phyloP scores from a whole-genome alignment of 2,797 vertebrate species.

The Nothura maculosa region DNA sequence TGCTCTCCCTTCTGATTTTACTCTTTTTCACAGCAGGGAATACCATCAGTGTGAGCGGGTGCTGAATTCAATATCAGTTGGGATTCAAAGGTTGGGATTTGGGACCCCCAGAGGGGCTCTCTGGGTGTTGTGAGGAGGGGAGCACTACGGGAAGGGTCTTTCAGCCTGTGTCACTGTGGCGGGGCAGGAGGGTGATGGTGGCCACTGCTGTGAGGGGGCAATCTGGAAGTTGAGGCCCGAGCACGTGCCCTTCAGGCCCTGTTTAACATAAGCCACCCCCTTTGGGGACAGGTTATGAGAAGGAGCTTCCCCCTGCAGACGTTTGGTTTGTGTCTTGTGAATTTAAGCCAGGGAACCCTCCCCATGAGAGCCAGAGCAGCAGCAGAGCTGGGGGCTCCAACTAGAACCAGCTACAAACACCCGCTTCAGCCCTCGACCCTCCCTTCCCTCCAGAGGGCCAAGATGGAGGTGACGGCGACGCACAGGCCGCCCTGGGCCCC shows the following conservation, averaged over 20 bases:
- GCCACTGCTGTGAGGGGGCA: fast-evolving
- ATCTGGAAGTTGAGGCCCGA: background rate
- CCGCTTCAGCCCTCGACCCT: background rate
- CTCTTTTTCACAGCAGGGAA: background rate
- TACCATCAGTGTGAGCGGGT: background rate
- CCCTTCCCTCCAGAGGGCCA: background rate
- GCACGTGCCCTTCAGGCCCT: background rate
- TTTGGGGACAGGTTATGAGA: background rate
- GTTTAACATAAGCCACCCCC: fast-evolving
- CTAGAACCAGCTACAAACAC: fast-evolving
- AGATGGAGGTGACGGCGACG: too few species aligned
- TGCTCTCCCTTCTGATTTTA: background rate
- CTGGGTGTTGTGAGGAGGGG: fast-evolving
- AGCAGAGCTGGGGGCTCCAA: background rate
- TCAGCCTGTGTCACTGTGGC: background rate
- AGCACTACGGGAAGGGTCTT: background rate
- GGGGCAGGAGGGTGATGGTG: background rate
- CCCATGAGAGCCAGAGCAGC: too few species aligned
- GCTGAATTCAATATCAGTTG: too few species aligned
- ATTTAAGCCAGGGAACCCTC: too few species aligned
- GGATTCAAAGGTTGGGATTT: too few species aligned
- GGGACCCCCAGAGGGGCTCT: too few species aligned
- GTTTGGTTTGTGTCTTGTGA: background rate
- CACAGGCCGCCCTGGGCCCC: too few species aligned
- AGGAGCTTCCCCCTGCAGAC: background rate